Evolutionary conservation across 1,140 invertebrate species (phyloP), one percentile per base, ranked within the genome.

Genomic region (Asbolus verrucosus): DNA sequence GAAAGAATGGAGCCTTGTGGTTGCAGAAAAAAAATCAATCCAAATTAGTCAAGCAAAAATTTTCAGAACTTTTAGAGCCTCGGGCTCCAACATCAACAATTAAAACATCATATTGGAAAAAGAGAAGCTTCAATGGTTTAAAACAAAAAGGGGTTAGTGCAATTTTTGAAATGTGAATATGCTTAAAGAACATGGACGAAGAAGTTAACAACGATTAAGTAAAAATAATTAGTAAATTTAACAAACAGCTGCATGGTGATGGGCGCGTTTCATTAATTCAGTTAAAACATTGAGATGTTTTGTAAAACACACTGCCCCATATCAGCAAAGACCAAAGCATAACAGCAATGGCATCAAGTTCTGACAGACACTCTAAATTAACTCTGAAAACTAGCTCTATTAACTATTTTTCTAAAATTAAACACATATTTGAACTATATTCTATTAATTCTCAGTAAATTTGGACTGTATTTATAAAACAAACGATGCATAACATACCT

Each of bases 1-100:
- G 88, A 88, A 84, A 89, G 83, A 85, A 89, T 88, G 83, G 88
- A 88, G 87, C 87, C 88, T 89, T 86, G 83, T 83, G 85, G 85
- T 86, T 85, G 87, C 86, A 84, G 81, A 81, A 84, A 82, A 81
- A 77, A 75, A 76, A 77, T 72, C 71, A 73, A 78, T 76, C 60
- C 60, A 73, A 75, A 76, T 77, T 78, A 79, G 76, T 78, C 70
- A 77, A 76, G 36, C 36, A 61, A 61, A 68, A 59, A 36, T 59
- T 6, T 39, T 30, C 41, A 41, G 24, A 62, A 16, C 16, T 43
- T 13, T 18, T 36, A 62, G 61, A 63, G 61, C 61, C 33, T 41
- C 61, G 13, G 21, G 61, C 39, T 27, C 59, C 19, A 54, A 54
- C 46, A 54, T 54, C 46, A 27, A 54, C 18, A 46, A 54, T 36